phyloP scores from a whole-genome alignment of 1,140 invertebrate genomes.

The Drosophila burlai region DNA sequence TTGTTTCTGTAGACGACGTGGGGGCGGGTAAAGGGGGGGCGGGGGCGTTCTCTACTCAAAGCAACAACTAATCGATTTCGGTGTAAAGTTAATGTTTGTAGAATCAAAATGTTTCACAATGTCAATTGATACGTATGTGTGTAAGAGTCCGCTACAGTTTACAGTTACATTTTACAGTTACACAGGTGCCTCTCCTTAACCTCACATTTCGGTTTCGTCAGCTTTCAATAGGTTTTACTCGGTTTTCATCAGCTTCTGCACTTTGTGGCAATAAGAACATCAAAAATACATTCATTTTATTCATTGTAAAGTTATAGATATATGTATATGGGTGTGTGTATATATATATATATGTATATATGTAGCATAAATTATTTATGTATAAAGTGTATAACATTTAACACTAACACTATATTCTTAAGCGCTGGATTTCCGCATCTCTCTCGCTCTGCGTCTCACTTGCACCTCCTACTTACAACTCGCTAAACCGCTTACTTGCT shows the following conservation, averaged over 20 bases:
- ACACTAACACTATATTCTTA: slow-evolving; percentile 46
- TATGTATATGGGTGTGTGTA: slow-evolving; percentile 11
- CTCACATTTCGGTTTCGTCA: background rate
- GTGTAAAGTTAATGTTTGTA: background rate
- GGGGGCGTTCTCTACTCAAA: background rate
- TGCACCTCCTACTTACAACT: slow-evolving; percentile 5
- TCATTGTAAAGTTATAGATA: slow-evolving; percentile 45
- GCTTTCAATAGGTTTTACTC: slow-evolving; percentile 12
- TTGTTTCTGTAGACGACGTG: slow-evolving; percentile 10
- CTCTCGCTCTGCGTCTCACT: slow-evolving; percentile 21
- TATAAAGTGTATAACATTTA: slow-evolving; percentile 53
- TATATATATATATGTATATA: slow-evolving; percentile 7
- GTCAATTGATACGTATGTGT: slow-evolving; percentile 21
- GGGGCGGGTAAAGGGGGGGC: background rate
- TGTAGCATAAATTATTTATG: slow-evolving; percentile 51
- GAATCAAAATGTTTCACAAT: slow-evolving; percentile 15
- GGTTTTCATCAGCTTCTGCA: slow-evolving; percentile 24
- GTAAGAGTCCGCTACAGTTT: slow-evolving; percentile 1
- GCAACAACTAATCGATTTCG: background rate
- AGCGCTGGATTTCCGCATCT: slow-evolving; percentile 28
- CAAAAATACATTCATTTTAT: slow-evolving; percentile 57
- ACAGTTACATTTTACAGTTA: slow-evolving; percentile 6
- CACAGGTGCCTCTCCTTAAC: slow-evolving; percentile 8
- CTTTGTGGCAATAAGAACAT: slow-evolving; percentile 52
- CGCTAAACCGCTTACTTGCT: background rate